Conservation (phyloP, 2,797 vertebrate genomes). For the Spondyliosoma cantharus region DNA sequence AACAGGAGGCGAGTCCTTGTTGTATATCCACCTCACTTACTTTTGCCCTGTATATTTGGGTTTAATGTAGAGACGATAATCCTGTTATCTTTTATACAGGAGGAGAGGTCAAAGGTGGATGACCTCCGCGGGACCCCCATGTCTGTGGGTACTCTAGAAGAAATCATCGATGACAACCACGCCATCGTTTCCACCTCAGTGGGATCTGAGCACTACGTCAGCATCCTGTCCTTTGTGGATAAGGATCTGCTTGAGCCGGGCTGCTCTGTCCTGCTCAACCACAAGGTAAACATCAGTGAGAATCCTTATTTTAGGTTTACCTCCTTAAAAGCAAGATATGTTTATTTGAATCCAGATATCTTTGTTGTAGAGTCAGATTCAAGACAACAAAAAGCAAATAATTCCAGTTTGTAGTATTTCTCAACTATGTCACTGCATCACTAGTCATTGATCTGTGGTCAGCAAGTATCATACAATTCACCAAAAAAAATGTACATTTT, state of each 20-base stretch:
- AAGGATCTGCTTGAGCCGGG: constrained; percentile 97
- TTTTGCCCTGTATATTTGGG: background rate
- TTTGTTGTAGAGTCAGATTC: background rate
- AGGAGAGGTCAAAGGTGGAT: constrained; percentile 98
- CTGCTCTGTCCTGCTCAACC: constrained; percentile 97
- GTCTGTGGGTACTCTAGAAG: constrained; percentile 98
- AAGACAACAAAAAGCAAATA: background rate
- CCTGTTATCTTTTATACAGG: constrained; percentile 77
- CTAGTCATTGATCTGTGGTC: background rate
- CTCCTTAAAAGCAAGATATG: background rate
- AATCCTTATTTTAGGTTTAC: background rate
- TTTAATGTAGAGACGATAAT: background rate
- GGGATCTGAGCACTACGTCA: constrained; percentile 98
- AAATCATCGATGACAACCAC: constrained; percentile 99
- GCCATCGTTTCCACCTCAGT: constrained; percentile 98
- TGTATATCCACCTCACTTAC: accelerated
- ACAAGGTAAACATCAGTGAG: constrained; percentile 86
- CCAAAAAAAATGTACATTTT: background rate
- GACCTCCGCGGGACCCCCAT: constrained; percentile 98
- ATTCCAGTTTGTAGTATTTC: background rate
- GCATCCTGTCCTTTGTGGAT: constrained; percentile 98
- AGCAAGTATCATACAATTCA: background rate
- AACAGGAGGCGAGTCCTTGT: constrained; percentile 89
- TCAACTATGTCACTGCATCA: background rate
- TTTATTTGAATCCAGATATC: background rate